Conservation (phyloP, 2,113 vertebrate species). For the Micromys minutus region DNA sequence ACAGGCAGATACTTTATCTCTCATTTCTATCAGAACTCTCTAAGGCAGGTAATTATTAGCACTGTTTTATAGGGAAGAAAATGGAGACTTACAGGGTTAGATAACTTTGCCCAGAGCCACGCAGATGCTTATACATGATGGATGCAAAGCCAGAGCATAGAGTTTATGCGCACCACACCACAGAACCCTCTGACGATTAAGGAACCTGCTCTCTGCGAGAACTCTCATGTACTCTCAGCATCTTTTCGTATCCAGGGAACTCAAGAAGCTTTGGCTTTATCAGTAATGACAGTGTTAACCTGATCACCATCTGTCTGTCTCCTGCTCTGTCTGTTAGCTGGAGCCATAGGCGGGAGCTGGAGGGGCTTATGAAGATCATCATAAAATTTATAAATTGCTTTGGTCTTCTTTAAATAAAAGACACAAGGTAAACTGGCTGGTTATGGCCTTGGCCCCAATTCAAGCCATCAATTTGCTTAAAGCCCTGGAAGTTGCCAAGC, state of each 20-base stretch:
- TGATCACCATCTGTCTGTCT: background rate
- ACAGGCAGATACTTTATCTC: slow-evolving; percentile 22
- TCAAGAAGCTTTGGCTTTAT: background rate
- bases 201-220: background rate
- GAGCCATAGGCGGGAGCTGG: background rate
- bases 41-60: slow-evolving; percentile 20
- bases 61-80: slow-evolving; percentile 3
- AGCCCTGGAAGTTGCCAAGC: background rate
- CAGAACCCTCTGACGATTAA: background rate
- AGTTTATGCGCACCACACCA: background rate
- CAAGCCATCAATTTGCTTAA: background rate
- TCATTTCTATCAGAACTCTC: slow-evolving; percentile 34
- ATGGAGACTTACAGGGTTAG: background rate
- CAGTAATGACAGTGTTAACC: background rate
- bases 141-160: background rate
- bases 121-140: background rate
- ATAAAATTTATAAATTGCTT: slow-evolving; percentile 15
- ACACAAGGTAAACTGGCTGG: background rate
- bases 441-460: background rate
- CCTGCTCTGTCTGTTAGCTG: background rate
- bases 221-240: background rate
- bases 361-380: background rate
- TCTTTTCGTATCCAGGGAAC: background rate
- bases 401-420: slow-evolving; percentile 30
- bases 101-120: slow-evolving; percentile 6